Evolutionary conservation across 1,140 invertebrate genomes (phyloP), one percentile per base, ranked within the genome.

Genomic region (Pteromalus puparum): DNA sequence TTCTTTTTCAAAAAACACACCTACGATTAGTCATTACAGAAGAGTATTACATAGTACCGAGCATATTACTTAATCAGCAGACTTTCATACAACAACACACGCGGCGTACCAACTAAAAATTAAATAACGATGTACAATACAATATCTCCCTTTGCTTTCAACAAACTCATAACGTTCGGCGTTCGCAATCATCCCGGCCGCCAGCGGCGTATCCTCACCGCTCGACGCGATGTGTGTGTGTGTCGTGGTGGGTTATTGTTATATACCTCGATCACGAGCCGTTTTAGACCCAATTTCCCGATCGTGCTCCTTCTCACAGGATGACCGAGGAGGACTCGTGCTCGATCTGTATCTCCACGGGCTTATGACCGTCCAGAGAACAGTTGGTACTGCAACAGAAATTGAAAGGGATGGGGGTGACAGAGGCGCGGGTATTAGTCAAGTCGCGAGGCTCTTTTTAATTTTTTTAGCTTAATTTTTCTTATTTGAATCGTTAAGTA

Each of bases 331-430:
- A 86, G n/a, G 82, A 87, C 42, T 86, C 86, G 81, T 83, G 84
- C 42, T 88, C 87, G 34, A 81, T 61, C 70, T 87, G 84, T 85
- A 87, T 80, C 48, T 88, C 87, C 74, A 79, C 81, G n/a, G 88
- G 85, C 26, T 89, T 89, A 88, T 86, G 87, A 87, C 87, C 89
- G 88, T 89, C 88, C 88, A 88, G 88, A 87, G 89, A 90, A 96
- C 93, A 96, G 94, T 93, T 96, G 95, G 93, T 95, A 96, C 96
- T 96, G 95, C 88, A 96, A 96, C 91, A 94, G 85, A 89, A 82
- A 85, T 9, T 67, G 48, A 87, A 38, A 82, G 67, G 81, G 46
- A 82, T 67, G 30, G 61, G 15, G 68, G 34, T 83, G 85, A 81
- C 53, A 87, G 76, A 83, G 26, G 28, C 42, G 72, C 34, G 46